Evolutionary conservation across 2,113 vertebrate species (phyloP).

Genomic region (Leucopsar rothschildi): DNA sequence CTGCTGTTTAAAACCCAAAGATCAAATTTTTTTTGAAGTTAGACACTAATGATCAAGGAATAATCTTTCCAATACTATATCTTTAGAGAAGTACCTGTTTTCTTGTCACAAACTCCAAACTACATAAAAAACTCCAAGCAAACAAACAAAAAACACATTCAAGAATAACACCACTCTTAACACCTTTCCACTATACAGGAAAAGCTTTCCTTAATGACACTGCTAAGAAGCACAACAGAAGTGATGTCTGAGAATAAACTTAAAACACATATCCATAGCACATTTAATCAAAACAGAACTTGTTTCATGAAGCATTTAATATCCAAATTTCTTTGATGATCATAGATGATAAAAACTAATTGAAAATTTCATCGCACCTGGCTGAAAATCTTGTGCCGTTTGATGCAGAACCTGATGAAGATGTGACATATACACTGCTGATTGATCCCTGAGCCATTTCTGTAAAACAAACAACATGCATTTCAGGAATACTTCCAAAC

Average conservation of each 20-base stretch:
- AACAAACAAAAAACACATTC: not conserved
- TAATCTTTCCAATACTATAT: not conserved
- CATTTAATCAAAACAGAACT: not conserved
- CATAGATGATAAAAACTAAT: not conserved
- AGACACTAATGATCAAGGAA: not conserved
- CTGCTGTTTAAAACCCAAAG: not conserved
- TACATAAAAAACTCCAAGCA: not conserved
- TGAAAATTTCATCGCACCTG: conserved; percentile 74
- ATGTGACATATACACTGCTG: conserved; percentile 87
- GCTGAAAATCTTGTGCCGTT: conserved; percentile 89
- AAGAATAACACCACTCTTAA: not conserved
- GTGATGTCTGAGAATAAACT: not conserved
- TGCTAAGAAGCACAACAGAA: not conserved
- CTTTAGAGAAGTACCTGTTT: not conserved
- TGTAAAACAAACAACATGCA: conserved; percentile 44
- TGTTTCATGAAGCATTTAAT: not conserved
- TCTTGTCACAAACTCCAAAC: not conserved
- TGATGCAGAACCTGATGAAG: conserved; percentile 83
- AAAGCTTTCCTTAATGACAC: not conserved
- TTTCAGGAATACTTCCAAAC: not conserved
- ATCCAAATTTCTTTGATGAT: not conserved
- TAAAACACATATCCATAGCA: not conserved
- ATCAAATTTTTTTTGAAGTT: not conserved
- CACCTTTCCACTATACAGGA: not conserved
- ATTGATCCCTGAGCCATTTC: conserved; percentile 98